phyloP scores from a whole-genome alignment of 1,140 invertebrate species.

The Magallana gigas region DNA sequence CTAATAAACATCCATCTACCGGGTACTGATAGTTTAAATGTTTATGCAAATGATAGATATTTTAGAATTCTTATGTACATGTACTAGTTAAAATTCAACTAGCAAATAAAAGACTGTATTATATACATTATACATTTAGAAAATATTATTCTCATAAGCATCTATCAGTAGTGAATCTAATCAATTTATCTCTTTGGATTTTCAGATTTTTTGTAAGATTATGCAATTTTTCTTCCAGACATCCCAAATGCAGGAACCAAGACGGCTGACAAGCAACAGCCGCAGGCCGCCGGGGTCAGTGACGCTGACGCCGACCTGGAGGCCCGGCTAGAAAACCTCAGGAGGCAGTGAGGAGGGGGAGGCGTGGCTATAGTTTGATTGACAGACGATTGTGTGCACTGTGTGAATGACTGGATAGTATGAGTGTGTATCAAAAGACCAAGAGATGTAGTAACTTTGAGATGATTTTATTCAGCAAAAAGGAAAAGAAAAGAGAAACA shows the following conservation, averaged over 20 bases:
- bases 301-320: slow-evolving; percentile 97
- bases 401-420: background rate
- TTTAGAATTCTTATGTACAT: too few relatives aligned
- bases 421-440: background rate
- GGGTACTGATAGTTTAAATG: too few relatives aligned
- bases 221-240: slow-evolving; percentile 60
- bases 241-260: slow-evolving; percentile 80
- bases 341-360: slow-evolving; percentile 86
- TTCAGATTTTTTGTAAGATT: background rate
- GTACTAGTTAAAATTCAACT: too few relatives aligned
- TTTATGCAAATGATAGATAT: too few relatives aligned
- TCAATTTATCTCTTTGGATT: too few relatives aligned
- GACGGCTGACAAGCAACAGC: slow-evolving; percentile 77
- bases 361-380: background rate
- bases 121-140: too few relatives aligned
- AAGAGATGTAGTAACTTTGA: background rate
- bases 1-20: too few relatives aligned
- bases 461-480: background rate
- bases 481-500: background rate
- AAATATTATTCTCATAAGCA: too few relatives aligned
- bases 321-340: slow-evolving; percentile 94
- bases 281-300: slow-evolving; percentile 80
- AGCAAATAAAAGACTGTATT: too few relatives aligned
- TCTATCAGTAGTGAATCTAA: too few relatives aligned
- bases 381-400: background rate